A percentile compares a stretch with the other conserved stretches of the same genome.
Evolutionary conservation across 2,888 invertebrate genomes (phyloP).

Genomic region (Amorpha juglandis): DNA sequence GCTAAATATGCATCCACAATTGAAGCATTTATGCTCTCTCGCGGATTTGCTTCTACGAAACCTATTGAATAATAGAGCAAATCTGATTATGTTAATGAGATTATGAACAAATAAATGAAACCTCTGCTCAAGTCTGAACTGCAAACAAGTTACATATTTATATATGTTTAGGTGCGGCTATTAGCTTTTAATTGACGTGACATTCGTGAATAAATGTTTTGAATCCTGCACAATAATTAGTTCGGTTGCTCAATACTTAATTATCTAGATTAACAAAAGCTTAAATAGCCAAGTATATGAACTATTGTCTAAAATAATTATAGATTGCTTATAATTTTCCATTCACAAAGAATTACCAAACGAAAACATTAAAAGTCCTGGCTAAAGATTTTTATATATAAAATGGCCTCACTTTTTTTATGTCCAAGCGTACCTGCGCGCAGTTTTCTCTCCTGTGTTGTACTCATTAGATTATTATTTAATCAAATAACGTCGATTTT

Average conservation of each 20-base stretch:
- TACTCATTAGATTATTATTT: no score
- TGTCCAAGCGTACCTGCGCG: no score
- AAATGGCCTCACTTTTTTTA: no score
- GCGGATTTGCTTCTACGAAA: background rate
- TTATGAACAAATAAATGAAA: background rate
- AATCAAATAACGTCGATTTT: no score
- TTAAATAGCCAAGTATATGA: background rate
- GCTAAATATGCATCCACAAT: background rate
- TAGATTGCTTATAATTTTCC: background rate
- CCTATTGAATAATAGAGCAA: background rate
- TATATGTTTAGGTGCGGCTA: constrained; percentile 1
- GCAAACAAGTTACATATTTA: constrained; percentile 5
- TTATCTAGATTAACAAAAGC: no score
- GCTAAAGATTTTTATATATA: no score
- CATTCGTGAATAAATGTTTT: constrained; percentile 6
- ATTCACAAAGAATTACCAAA: background rate
- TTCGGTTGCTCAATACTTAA: background rate
- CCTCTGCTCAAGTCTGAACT: background rate
- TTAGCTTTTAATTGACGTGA: background rate
- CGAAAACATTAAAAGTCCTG: no score
- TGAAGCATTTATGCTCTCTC: no score
- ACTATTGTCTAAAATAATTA: background rate
- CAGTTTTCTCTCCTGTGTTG: no score
- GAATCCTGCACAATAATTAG: background rate
- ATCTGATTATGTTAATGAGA: background rate